These are phyloP conservation scores for Dendronephthya gigantea DNA, from an alignment of 64 coral and sea anemone species.

Conservation along the genomic window DNA sequence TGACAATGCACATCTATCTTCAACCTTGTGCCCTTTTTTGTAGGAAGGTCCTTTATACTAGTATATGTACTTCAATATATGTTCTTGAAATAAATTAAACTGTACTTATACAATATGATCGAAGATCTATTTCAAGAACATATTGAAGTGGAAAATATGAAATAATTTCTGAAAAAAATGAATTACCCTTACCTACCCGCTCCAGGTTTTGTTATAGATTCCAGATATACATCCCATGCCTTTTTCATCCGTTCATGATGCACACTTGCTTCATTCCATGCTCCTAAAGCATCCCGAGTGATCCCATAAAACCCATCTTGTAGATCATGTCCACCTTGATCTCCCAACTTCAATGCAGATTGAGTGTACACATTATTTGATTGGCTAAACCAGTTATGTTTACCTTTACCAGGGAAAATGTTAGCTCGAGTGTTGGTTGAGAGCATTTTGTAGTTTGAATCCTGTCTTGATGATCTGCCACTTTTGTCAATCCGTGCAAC, in stretches of 20 bases:
- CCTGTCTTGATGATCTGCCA: neutral
- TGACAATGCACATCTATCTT: too few species aligned
- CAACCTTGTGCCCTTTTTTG: too few species aligned
- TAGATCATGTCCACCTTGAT: neutral
- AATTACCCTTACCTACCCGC: neutral
- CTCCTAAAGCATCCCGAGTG: neutral
- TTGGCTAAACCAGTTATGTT: neutral
- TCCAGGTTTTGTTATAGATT: neutral
- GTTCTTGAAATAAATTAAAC: too few species aligned
- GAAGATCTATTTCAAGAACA: too few species aligned
- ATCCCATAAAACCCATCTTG: neutral
- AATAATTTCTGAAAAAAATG: neutral
- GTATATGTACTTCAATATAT: too few species aligned
- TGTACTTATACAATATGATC: too few species aligned
- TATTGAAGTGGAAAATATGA: too few species aligned
- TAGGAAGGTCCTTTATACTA: too few species aligned
- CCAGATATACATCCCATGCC: neutral
- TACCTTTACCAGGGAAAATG: neutral
- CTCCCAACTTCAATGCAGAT: neutral
- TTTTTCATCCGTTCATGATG: neutral
- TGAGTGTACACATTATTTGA: neutral
- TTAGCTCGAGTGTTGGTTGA: neutral
- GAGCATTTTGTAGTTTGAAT: neutral
- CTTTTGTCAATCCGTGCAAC: neutral
- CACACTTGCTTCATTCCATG: neutral